Conservation (phyloP, 2,113 vertebrate genomes). For the Pelvicachromis taeniatus region DNA sequence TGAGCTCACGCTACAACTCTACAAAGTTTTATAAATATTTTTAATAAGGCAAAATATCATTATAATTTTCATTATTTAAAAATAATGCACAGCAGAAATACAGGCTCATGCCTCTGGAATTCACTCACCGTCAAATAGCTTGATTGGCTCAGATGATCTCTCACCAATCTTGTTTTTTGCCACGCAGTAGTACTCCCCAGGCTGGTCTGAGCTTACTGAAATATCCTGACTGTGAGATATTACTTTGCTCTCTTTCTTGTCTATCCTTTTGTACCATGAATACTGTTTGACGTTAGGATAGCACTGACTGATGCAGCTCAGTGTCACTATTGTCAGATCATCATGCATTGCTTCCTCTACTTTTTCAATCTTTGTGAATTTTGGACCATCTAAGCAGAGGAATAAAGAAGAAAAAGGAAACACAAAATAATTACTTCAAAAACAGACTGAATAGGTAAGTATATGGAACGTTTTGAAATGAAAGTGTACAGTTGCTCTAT, state of each 20-base stretch:
- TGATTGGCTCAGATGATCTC: background rate
- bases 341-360: background rate
- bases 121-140: constrained; percentile 44
- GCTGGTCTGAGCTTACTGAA: constrained; percentile 28
- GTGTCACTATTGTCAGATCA: background rate
- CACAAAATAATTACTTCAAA: background rate
- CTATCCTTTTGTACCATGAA: constrained; percentile 33
- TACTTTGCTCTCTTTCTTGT: fast-evolving
- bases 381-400: constrained; percentile 51
- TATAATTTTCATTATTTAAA: background rate
- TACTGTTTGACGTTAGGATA: constrained; percentile 5
- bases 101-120: background rate
- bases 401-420: background rate
- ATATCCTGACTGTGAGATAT: fast-evolving
- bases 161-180: constrained; percentile 18
- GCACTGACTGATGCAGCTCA: constrained; percentile 50
- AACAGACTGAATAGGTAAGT: background rate
- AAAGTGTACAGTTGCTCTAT: background rate
- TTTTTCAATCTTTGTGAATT: background rate
- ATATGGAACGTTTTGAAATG: background rate
- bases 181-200: constrained; percentile 57
- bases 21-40: background rate
- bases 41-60: background rate
- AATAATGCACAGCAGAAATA: background rate
- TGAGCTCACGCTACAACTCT: background rate